Percentiles rank a stretch among this genome's conserved stretches.
Conservation (phyloP, 1,140 invertebrate species). For the Globodera ellingtonae region DNA sequence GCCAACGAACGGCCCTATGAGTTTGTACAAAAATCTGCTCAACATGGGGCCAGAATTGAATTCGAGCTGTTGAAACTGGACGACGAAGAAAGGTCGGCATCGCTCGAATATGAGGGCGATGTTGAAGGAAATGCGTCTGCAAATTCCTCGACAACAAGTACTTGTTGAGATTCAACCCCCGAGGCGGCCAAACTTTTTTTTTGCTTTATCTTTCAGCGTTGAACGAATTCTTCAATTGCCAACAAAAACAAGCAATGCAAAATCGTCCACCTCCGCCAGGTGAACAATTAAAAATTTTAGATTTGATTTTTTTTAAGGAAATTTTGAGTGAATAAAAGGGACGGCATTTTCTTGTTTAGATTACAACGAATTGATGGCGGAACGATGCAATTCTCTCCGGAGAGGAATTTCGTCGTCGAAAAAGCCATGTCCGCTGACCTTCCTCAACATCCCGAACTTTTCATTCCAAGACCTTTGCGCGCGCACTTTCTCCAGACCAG, state of each 20-base stretch:
- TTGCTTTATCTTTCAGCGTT: not conserved
- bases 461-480: slow-evolving; percentile 13
- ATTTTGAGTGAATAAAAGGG: too few species aligned
- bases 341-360: slow-evolving; percentile 15
- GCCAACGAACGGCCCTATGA: slow-evolving; percentile 25
- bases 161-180: not conserved
- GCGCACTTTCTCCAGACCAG: slow-evolving; percentile 10
- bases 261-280: slow-evolving; percentile 9
- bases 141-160: slow-evolving; percentile 8
- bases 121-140: not conserved
- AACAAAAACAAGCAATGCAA: not conserved
- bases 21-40: slow-evolving; percentile 20
- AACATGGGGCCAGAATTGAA: slow-evolving; percentile 24
- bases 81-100: not conserved
- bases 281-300: not conserved
- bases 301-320: too few species aligned
- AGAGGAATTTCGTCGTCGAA: slow-evolving; percentile 2
- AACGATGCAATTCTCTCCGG: slow-evolving; percentile 41
- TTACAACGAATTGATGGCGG: slow-evolving; percentile 38
- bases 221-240: slow-evolving; percentile 13
- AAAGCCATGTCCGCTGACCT: slow-evolving; percentile 19
- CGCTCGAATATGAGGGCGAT: not conserved
- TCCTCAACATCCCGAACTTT: slow-evolving; percentile 18
- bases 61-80: slow-evolving; percentile 38
- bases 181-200: not conserved